Evolutionary conservation across 2,113 vertebrate genomes (phyloP), one percentile per base, ranked within the genome.

Genomic region (Sardina pilchardus): DNA sequence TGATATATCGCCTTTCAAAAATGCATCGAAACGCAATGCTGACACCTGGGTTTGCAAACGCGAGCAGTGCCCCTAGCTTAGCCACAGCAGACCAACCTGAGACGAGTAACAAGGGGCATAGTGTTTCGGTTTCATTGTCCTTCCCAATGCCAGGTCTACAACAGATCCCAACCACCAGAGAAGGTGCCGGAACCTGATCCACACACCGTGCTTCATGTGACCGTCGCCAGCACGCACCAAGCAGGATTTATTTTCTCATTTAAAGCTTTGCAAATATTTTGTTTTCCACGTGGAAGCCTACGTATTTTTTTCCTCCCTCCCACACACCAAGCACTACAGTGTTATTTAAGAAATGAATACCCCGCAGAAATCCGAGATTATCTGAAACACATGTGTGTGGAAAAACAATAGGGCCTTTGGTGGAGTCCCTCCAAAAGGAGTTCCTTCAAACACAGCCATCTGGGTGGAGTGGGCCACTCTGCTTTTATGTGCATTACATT

Each of bases 11-110:
- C 44, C n/a, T 82, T 26, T 75, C 45, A 83, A 39, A 42, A 86
- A 83, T 78, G 44, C 82, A 71, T 82, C 42, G 85, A 83, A 78
- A 83, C 85, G 10, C 45, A 86, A 83, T 78, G 81, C 59, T 12
- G 63, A 53, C 21, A 16, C 39, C 45, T 83, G 85, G 85, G 83
- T 82, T 48, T 53, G 34, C 45, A 86, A 71, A 63, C 21, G 47
- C 59, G 34, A 39, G n/a, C 63, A 78, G 47, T 30, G 19, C 82
- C 34, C 1, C 82, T 24, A 50, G 56, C 59, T 67, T 48, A 47
- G 59, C 56, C 2, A 36, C 67, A 36, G 30, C 12, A 43, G 42
- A 86, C 7, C 71, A 47, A 83, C 59, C 26, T 83, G 45, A 26
- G 44, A 43, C 19, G 45, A 43, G 48, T 86, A 83, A 78, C 16